These are phyloP conservation scores for Acrossocheilus wenchowensis DNA, from an alignment of 2,797 vertebrate genomes.

Conservation along the genomic window DNA sequence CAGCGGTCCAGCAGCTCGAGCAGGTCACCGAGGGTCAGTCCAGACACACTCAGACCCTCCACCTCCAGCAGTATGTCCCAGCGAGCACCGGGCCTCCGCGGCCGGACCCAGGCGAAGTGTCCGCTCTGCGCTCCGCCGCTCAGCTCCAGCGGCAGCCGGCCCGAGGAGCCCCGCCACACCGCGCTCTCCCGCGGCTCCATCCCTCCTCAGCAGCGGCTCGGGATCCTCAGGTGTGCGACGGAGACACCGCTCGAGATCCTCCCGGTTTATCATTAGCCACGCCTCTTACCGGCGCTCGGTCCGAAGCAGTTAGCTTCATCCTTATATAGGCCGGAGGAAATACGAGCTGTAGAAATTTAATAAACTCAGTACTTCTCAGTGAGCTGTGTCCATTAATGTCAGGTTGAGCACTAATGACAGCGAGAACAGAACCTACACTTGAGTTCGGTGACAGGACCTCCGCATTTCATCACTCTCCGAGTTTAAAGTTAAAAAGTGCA, in stretches of 20 bases:
- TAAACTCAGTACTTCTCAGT: too few species aligned
- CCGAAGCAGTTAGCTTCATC: background rate
- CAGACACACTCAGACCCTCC: background rate
- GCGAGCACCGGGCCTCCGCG: background rate
- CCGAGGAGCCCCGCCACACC: background rate
- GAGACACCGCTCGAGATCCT: too few species aligned
- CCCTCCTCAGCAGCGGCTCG: background rate
- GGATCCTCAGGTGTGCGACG: background rate
- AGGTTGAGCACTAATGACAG: too few species aligned
- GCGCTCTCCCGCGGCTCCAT: background rate
- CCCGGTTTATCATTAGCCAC: too few species aligned
- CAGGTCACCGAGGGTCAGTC: background rate
- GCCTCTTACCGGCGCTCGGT: background rate
- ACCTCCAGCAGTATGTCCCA: constrained; percentile 1
- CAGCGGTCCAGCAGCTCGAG: background rate
- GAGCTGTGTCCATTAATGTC: too few species aligned
- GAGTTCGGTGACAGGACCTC: too few species aligned
- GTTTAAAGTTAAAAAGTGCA: too few species aligned
- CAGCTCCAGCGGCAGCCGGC: background rate
- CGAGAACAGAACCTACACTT: too few species aligned
- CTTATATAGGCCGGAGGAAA: too few species aligned
- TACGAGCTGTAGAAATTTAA: too few species aligned
- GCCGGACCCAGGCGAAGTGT: background rate
- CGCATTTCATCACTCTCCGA: too few species aligned
- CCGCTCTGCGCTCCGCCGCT: background rate